These are phyloP conservation scores for Drosophila meridionalis DNA, from an alignment of 2,888 invertebrate genomes.

Conservation along the genomic window DNA sequence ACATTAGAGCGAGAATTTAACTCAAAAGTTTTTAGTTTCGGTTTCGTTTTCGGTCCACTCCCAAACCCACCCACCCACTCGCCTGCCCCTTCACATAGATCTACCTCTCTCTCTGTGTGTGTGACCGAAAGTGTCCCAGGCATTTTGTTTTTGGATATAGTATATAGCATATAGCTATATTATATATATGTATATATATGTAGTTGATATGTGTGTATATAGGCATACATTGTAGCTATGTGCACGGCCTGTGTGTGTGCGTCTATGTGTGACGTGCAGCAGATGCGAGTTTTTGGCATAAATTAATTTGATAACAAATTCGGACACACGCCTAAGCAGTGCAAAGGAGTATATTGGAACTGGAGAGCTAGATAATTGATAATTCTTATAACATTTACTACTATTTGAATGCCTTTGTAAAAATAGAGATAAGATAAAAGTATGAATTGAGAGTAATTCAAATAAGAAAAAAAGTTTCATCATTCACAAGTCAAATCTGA, in stretches of 20 bases:
- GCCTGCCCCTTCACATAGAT: neutral
- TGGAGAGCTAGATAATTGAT: too few relatives aligned
- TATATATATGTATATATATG: conserved; percentile 4
- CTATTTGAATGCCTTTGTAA: too few relatives aligned
- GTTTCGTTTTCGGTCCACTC: conserved; percentile 76
- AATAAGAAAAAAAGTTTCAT: too few relatives aligned
- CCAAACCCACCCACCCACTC: conserved; percentile 19
- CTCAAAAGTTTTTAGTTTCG: conserved; percentile 82
- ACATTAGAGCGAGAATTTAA: conserved; percentile 81
- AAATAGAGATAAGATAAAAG: too few relatives aligned
- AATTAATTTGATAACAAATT: conserved; percentile 76
- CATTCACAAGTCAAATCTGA: too few relatives aligned
- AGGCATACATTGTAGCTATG: conserved; percentile 2
- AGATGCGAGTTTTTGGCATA: conserved; percentile 74
- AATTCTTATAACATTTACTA: too few relatives aligned
- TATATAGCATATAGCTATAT: conserved; percentile 29
- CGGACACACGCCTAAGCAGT: conserved; percentile 1
- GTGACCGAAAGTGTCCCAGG: conserved; percentile 41
- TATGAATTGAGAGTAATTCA: too few relatives aligned
- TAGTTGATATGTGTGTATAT: conserved; percentile 5
- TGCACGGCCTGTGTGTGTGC: conserved; percentile 15
- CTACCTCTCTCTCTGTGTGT: neutral
- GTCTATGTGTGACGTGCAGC: conserved; percentile 70
- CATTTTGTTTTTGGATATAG: conserved; percentile 54
- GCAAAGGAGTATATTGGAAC: neutral